Base-by-base conservation (phyloP, 2,797 vertebrate species). In the Pelodytes ibericus region DNA sequence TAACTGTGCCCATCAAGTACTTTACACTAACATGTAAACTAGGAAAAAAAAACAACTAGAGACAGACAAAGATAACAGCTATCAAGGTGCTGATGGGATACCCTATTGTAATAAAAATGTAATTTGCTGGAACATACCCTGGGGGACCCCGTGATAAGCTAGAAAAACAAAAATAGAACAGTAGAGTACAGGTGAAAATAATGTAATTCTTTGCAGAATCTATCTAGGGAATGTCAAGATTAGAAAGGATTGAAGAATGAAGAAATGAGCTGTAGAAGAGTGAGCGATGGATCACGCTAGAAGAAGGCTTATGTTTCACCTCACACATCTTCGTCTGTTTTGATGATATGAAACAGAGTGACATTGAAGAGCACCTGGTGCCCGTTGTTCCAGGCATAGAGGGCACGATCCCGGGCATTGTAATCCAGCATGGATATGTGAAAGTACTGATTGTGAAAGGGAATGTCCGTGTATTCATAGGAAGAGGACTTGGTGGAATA, bases 401-500 rank as follows among this genome's bases (percentile, higher is more conserved):
- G 93, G 7, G 95, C 96, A 85, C 96, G 89, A 86, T 99, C 97
- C 80, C 94, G 92, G 74, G 96, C 93, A 6, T 99, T 99, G 87
- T 99, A 99, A 89, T 98, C 95, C 60, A 99, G 94, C 97, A 99
- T 99, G 82, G 97, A 99, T 88, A 99, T 99, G 81, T 99, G 97
- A 86, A 97, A 99, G 86, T 99, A 99, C 79, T 98, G 96, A 82
- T 99, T 99, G 87, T 98, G 96, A 87, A 99, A 99, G 3, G 97
- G 96, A 82, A 99, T 98, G 86, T 99, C 97, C 58, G 94, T 96
- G 79, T 99, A 99, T 86, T 99, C 97, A 0, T 99, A 99, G 0
- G 91, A 92, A 16, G 97, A 99, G 0, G 95, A 95, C 90, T 99
- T 98, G 18, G 97, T 99, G 51, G 96, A 96, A 75, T 96, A 99